Base-by-base conservation (phyloP, 2,888 invertebrate genomes). In the Abrostola triplasia region DNA sequence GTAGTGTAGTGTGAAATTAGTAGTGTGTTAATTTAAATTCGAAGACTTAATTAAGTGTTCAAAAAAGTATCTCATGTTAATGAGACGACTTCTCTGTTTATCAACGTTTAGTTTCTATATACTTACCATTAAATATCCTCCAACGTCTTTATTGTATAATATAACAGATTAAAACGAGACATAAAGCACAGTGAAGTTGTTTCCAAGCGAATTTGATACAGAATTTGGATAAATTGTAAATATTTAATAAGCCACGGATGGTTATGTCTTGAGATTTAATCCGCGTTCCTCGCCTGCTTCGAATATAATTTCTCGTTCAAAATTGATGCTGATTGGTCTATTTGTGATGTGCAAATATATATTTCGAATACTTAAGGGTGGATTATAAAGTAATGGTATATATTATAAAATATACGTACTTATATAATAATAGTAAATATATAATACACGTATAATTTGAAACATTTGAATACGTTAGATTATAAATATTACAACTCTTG, bases 201-300 rank as follows among this genome's bases (percentile, higher is more conserved):
- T 67, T 62, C 63, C 59, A 55, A 76, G 73, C 77, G 63, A 74
- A 65, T 66, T 81, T 81, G 81, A 84, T 82, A 82, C 66, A 60
- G 74, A 80, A 78, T 80, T 67, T 80, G 81, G 75, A 69, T 71
- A 77, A 68, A 80, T 79, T 81, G 79, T 81, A 85, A 84, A 86
- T 84, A 84, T 86, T 84, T 82, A 84, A 86, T 82, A 81, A 83
- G 77, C 76, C 69, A 71, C 62, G 65, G 71, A 73, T 69, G 74
- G 74, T 77, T 71, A 79, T 79, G 79, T 77, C 80, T 77, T 69
- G 77, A 78, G 79, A 82, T 84, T 83, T 83, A 85, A 86, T 84
- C 82, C 84, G 77, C 70, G 73, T 61, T 59, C 54, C 64, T 70
- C 64, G 59, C 61, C 59, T 70, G 71, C 70, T 80, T 71, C 69